These are phyloP conservation scores for Darevskia nairensis DNA, from an alignment of 2,797 vertebrate genomes.

Conservation along the genomic window DNA sequence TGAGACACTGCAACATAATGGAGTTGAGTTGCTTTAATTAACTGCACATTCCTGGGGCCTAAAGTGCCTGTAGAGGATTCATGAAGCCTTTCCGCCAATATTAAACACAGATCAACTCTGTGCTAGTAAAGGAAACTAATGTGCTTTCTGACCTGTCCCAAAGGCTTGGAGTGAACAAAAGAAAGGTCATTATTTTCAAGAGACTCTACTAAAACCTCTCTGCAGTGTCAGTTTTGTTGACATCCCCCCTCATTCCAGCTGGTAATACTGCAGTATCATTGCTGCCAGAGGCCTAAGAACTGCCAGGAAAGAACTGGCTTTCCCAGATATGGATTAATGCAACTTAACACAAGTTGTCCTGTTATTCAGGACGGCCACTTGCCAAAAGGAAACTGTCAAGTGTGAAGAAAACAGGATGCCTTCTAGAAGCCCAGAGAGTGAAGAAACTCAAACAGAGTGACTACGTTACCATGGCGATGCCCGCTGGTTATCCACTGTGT, in stretches of 20 bases:
- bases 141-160: not conserved
- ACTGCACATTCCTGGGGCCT: not conserved
- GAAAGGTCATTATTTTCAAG: conserved; percentile 2
- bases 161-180: not conserved
- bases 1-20: conserved; percentile 6
- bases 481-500: fast-evolving
- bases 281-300: fast-evolving
- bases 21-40: conserved; percentile 21
- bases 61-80: not conserved
- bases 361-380: not conserved
- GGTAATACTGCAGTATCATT: not conserved
- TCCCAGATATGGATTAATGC: not conserved
- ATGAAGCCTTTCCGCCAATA: not conserved
- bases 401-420: not conserved
- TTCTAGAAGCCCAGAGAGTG: not conserved
- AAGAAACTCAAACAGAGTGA: not conserved
- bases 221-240: not conserved
- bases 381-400: not conserved
- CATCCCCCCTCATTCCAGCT: not conserved
- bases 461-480: not conserved
- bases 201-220: not conserved
- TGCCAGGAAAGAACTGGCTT: not conserved
- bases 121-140: not conserved
- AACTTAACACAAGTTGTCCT: not conserved
- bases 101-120: not conserved